Evolutionary conservation across 2,797 vertebrate species (phyloP).

Genomic region (Mus caroli): DNA sequence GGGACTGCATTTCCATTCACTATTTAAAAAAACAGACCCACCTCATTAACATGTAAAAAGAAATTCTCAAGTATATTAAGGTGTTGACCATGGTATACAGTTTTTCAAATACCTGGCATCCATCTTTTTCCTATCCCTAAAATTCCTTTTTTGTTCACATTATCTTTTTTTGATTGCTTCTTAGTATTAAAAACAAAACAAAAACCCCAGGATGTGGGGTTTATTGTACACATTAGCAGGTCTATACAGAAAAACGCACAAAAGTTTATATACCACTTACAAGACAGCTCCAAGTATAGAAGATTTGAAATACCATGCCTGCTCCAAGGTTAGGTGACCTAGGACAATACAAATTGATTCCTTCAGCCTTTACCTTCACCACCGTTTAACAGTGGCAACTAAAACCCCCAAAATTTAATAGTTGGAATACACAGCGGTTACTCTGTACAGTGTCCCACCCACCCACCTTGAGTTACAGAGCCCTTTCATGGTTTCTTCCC

Average conservation of each 20-base stretch:
- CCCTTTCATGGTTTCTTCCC: slow-evolving; percentile 68
- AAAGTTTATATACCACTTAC: slow-evolving; percentile 73
- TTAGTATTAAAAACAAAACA: slow-evolving; percentile 67
- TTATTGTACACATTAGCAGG: slow-evolving; percentile 83
- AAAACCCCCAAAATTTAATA: slow-evolving; percentile 29
- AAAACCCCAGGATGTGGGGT: slow-evolving; percentile 58
- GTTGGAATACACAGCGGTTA: slow-evolving; percentile 52
- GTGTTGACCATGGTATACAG: neutral
- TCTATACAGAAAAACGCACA: slow-evolving; percentile 74
- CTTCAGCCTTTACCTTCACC: slow-evolving; percentile 40
- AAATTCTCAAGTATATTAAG: slow-evolving; percentile 64
- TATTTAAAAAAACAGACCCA: neutral
- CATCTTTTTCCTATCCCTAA: slow-evolving; percentile 38
- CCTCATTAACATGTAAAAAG: neutral
- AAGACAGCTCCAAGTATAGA: slow-evolving; percentile 80
- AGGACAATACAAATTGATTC: neutral
- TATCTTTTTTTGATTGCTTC: slow-evolving; percentile 74
- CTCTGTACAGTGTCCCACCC: neutral
- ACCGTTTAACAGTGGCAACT: slow-evolving; percentile 50
- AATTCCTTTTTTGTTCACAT: slow-evolving; percentile 76
- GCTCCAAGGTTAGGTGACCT: slow-evolving; percentile 33
- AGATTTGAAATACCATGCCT: slow-evolving; percentile 34
- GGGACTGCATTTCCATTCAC: neutral
- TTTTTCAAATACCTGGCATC: slow-evolving; percentile 34
- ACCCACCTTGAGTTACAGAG: slow-evolving; percentile 20